A percentile compares a stretch with the other conserved stretches of the same genome.
These are phyloP conservation scores for Drosophila busckii DNA, from an alignment of 1,140 invertebrate species.

Conservation along the genomic window DNA sequence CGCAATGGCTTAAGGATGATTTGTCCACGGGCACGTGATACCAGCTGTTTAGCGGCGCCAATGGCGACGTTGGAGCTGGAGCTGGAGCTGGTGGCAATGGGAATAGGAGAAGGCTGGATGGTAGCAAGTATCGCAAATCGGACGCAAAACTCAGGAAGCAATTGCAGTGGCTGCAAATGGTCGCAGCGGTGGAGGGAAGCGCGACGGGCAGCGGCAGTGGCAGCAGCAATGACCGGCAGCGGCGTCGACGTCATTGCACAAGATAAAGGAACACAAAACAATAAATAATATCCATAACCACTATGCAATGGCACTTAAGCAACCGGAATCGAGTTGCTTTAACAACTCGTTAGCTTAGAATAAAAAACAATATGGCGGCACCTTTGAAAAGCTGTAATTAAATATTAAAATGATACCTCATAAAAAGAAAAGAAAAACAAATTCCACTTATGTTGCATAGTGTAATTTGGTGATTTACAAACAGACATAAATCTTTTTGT, in stretches of 20 bases:
- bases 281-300: slow-evolving; percentile 18
- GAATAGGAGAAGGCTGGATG: slow-evolving; percentile 35
- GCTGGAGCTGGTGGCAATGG: slow-evolving; percentile 21
- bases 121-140: slow-evolving; percentile 69
- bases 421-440: slow-evolving; percentile 27
- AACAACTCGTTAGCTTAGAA: no score
- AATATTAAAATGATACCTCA: no score
- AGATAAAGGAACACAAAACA: background rate
- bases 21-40: slow-evolving; percentile 81
- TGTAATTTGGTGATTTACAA: slow-evolving; percentile 64
- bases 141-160: slow-evolving; percentile 75
- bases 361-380: no score
- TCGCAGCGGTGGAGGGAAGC: slow-evolving; percentile 7
- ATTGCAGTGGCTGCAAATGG: slow-evolving; percentile 62
- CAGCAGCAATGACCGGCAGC: slow-evolving; percentile 11
- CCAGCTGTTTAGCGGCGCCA: slow-evolving; percentile 42
- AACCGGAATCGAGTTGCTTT: no score
- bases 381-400: no score
- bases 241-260: slow-evolving; percentile 18
- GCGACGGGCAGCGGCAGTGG: slow-evolving; percentile 2
- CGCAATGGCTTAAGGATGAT: slow-evolving; percentile 96
- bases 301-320: no score
- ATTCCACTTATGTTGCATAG: no score
- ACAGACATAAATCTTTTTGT: slow-evolving; percentile 56
- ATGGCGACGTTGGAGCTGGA: slow-evolving; percentile 10